Evolutionary conservation across 2,113 vertebrate species (phyloP).

Genomic region (Hyla sarda): DNA sequence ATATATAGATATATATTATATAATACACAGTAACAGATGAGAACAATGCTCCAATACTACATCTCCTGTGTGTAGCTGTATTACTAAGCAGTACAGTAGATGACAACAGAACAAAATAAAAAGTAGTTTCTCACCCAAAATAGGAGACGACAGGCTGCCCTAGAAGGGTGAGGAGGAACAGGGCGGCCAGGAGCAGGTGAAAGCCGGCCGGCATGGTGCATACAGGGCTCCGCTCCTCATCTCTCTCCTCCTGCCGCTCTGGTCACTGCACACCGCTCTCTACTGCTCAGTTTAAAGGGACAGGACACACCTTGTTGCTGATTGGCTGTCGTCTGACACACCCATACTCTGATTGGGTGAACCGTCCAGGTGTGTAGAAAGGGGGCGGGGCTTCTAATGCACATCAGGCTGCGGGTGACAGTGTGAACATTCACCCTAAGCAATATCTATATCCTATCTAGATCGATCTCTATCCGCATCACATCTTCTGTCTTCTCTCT

Average conservation of each 20-base stretch:
- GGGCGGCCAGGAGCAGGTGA: conserved; percentile 77
- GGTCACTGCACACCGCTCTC: conserved; percentile 59
- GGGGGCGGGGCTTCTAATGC: conserved; percentile 46
- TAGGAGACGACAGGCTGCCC: conserved; percentile 81
- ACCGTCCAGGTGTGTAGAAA: conserved; percentile 36
- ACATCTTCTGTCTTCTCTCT: too few relatives aligned
- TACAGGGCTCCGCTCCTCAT: conserved; percentile 81
- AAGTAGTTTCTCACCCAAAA: conserved; percentile 86
- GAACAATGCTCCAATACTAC: neutral
- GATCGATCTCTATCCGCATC: too few relatives aligned
- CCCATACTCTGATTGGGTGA: conserved; percentile 61
- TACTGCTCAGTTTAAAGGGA: conserved; percentile 69
- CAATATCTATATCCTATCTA: too few relatives aligned
- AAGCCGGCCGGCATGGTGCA: conserved; percentile 88
- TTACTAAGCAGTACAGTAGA: neutral
- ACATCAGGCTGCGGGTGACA: conserved; percentile 58
- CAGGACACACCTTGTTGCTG: conserved; percentile 64
- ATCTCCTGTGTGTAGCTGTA: neutral
- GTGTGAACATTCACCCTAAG: neutral
- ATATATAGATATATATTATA: too few relatives aligned
- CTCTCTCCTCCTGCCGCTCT: conserved; percentile 73
- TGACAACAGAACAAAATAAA: neutral
- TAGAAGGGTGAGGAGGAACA: conserved; percentile 73
- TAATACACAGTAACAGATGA: too few relatives aligned
- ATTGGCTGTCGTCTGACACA: conserved; percentile 51